A percentile compares a stretch with the other conserved stretches of the same genome.
Conservation (phyloP, 2,113 vertebrate genomes). For the Lutjanus erythropterus region DNA sequence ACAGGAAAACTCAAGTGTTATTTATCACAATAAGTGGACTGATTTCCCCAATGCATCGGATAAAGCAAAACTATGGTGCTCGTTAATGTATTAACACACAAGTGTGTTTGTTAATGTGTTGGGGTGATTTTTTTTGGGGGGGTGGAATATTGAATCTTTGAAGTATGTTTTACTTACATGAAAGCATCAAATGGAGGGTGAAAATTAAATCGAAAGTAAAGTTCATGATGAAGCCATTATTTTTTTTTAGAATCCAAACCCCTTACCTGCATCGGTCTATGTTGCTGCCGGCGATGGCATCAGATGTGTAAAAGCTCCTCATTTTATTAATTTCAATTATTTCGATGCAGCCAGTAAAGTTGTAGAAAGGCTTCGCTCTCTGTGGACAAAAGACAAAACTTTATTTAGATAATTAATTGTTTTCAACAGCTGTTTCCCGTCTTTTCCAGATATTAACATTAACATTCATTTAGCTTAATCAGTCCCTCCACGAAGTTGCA, state of each 20-base stretch:
- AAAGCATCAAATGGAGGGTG: neutral
- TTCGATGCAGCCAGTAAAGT: conserved; percentile 91
- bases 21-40: conserved; percentile 14
- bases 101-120: neutral
- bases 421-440: neutral
- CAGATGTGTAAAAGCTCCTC: conserved; percentile 82
- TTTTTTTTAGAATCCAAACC: neutral
- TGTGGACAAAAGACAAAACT: conserved; percentile 59
- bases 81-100: neutral
- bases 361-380: conserved; percentile 84
- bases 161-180: neutral
- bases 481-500: too few species aligned
- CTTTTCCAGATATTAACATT: neutral
- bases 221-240: neutral
- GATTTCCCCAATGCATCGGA: neutral
- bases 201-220: neutral
- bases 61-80: too few species aligned
- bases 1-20: neutral
- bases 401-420: conserved; percentile 20
- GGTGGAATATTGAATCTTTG: too few species aligned
- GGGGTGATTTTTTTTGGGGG: neutral
- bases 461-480: neutral
- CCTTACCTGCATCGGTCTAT: conserved; percentile 88
- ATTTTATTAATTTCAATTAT: conserved; percentile 86
- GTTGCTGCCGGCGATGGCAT: conserved; percentile 84